Base-by-base conservation (phyloP, 2,113 vertebrate genomes). In the Irena cyanogastra region DNA sequence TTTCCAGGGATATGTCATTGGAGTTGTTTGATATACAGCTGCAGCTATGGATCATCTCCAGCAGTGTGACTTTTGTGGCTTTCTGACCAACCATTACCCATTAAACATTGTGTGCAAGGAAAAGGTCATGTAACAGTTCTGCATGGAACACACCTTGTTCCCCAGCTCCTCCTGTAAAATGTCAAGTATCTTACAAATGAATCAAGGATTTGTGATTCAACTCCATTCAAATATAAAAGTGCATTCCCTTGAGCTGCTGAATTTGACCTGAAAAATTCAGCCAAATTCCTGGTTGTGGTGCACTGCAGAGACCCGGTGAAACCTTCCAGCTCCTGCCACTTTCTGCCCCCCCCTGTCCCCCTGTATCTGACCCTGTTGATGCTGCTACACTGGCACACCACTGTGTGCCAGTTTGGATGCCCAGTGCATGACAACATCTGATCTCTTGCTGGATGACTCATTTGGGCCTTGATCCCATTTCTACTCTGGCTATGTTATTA, bases 331-430 rank as follows among this genome's bases (percentile, higher is more conserved):
- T 77, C 41, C 59, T 56, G 44, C 13, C 33, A 33, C 39, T 33
- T n/a, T 42, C 23, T 68, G 61, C 39, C 41, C 68, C 35, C 11
- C 33, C 65, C 53, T 83, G 27, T 26, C 11, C n/a, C 23, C 12
- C n/a, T 35, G 10, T 19, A 5, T 35, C 45, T 75, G 50, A 44
- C 37, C 44, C 41, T 31, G 1, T 2, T 21, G 22, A 35, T 0
- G 5, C 26, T 42, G 49, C 56, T 41, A 45, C 52, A 53, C 50
- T n/a, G 31, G 56, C 56, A 8, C 64, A 83, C 53, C 44, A 27
- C 4, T 33, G 30, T 61, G 54, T 64, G 53, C 80, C 80, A 56
- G 35, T 60, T 52, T 68, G 68, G 83, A 83, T 68, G 35, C 41
- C 24, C 69, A 81, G 77, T 1, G 4, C 61, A 47, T 69, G 87